Percentiles rank a stretch among this genome's conserved stretches.
These are phyloP conservation scores for Cydia fagiglandana DNA, from an alignment of 1,140 invertebrate species.

Conservation along the genomic window DNA sequence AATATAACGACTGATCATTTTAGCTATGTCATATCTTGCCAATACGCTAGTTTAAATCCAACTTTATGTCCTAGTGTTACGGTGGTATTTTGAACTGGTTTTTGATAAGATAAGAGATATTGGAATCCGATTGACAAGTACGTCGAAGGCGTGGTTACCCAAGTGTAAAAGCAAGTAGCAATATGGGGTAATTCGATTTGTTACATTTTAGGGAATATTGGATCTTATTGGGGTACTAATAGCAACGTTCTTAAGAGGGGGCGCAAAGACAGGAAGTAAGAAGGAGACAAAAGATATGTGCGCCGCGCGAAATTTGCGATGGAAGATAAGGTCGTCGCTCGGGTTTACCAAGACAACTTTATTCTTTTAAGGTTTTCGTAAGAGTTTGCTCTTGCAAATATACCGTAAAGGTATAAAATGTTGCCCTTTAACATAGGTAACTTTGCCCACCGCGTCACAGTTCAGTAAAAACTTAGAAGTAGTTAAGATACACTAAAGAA, in stretches of 20 bases:
- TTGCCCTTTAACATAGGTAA: too few relatives aligned
- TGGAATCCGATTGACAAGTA: not conserved
- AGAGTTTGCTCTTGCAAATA: too few relatives aligned
- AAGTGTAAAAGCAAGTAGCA: slow-evolving; percentile 11
- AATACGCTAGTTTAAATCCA: not conserved
- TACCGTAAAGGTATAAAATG: too few relatives aligned
- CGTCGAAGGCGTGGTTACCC: not conserved
- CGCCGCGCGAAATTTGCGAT: too few relatives aligned
- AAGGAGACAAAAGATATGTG: too few relatives aligned
- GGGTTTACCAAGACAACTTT: too few relatives aligned
- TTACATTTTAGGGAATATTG: not conserved
- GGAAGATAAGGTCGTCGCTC: not conserved
- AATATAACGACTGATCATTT: not conserved
- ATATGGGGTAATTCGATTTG: slow-evolving; percentile 3
- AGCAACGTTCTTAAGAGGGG: too few relatives aligned
- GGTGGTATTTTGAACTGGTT: not conserved
- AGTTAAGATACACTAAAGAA: too few relatives aligned
- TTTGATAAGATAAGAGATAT: not conserved
- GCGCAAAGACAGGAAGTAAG: too few relatives aligned
- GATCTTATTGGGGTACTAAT: not conserved
- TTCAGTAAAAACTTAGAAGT: too few relatives aligned
- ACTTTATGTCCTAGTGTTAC: not conserved
- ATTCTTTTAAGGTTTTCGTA: too few relatives aligned
- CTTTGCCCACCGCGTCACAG: too few relatives aligned
- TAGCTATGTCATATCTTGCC: not conserved